Evolutionary conservation across 2,797 vertebrate genomes (phyloP).

Genomic region (Sebastes miniatus): DNA sequence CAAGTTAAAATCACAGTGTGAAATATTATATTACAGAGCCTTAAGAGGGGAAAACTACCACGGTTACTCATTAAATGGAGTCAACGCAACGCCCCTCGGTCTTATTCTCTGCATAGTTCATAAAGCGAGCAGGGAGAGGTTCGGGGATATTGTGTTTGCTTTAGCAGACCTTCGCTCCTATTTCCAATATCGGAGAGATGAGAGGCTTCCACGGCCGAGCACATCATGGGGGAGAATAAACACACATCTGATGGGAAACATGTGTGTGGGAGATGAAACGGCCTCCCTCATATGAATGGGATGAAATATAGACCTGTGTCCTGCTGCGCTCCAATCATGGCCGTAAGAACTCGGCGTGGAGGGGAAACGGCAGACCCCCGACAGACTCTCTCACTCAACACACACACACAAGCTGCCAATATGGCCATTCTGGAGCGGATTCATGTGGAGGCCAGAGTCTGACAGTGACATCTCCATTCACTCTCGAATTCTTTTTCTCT

Average conservation of each 20-base stretch:
- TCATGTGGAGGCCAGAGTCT: slow-evolving; percentile 74
- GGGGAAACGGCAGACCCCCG: slow-evolving; percentile 65
- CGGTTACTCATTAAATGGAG: slow-evolving; percentile 59
- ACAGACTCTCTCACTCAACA: slow-evolving; percentile 58
- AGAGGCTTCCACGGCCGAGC: slow-evolving; percentile 75
- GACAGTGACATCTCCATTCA: slow-evolving; percentile 86
- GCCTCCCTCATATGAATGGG: slow-evolving; percentile 68
- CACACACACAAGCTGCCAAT: slow-evolving; percentile 71
- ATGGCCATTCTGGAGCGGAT: slow-evolving; percentile 73
- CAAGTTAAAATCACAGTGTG: slow-evolving; percentile 51
- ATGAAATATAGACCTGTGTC: slow-evolving; percentile 77
- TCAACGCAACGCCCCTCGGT: slow-evolving; percentile 5
- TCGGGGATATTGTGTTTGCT: slow-evolving; percentile 74
- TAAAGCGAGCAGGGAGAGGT: slow-evolving; percentile 53
- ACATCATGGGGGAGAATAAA: slow-evolving; percentile 83
- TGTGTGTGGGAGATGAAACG: slow-evolving; percentile 81
- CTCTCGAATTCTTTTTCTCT: slow-evolving; percentile 71
- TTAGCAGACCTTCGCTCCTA: slow-evolving; percentile 70
- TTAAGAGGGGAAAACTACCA: slow-evolving; percentile 27
- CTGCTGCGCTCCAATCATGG: slow-evolving; percentile 70
- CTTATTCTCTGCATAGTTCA: slow-evolving; percentile 52
- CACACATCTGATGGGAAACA: slow-evolving; percentile 78
- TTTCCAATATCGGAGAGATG: slow-evolving; percentile 79
- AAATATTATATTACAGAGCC: slow-evolving; percentile 46
- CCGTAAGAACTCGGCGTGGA: slow-evolving; percentile 64